Percentiles rank a stretch among this genome's conserved stretches.
These are phyloP conservation scores for Microctenopoma lineatum DNA, from an alignment of 2,797 vertebrate species.

Conservation along the genomic window DNA sequence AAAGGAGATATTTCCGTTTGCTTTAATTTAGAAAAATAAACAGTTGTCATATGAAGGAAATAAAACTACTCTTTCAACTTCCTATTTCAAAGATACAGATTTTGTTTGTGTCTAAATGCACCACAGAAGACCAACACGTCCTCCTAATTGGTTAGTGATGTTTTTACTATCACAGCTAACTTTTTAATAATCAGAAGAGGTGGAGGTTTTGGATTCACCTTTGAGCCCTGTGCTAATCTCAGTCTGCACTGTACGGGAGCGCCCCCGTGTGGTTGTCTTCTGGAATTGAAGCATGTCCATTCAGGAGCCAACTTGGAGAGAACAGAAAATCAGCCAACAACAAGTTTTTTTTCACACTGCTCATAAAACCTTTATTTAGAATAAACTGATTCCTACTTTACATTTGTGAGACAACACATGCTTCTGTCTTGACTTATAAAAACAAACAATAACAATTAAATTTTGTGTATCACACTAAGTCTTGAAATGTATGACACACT, in stretches of 20 bases:
- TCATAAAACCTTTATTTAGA: neutral
- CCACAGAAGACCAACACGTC: neutral
- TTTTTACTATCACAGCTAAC: no score
- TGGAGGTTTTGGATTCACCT: neutral
- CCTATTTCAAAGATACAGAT: neutral
- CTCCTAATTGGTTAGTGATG: neutral
- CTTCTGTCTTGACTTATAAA: no score
- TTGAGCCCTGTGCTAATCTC: neutral
- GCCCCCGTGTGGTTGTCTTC: conserved; percentile 19
- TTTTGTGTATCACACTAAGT: no score
- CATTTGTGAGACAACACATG: no score
- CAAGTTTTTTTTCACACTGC: neutral
- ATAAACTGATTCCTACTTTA: no score
- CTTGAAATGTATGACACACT: no score
- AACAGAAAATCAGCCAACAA: no score
- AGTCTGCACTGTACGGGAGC: neutral
- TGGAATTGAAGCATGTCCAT: neutral
- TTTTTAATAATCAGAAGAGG: neutral
- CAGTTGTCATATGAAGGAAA: neutral
- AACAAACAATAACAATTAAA: no score
- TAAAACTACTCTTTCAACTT: no score
- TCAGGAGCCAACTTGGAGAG: neutral
- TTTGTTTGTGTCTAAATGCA: neutral
- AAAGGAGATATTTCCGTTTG: neutral
- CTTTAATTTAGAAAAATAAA: neutral